phyloP scores from a whole-genome alignment of 1,140 invertebrate genomes.

The Drosophila athabasca region DNA sequence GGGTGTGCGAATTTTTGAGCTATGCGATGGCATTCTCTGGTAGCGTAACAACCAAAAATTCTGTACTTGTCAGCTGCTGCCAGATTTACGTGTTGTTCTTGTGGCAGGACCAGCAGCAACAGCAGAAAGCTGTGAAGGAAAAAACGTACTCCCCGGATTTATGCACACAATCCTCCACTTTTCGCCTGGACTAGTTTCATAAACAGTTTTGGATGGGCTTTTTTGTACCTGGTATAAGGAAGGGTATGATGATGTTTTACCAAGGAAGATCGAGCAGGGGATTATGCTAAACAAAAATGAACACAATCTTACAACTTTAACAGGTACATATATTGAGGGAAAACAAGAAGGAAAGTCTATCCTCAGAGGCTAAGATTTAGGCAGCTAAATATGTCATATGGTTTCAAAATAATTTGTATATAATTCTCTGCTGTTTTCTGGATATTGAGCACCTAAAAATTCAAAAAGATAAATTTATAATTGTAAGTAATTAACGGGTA shows the following conservation, averaged over 20 bases:
- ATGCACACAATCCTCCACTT: conserved; percentile 29
- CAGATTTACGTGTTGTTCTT: conserved; percentile 78
- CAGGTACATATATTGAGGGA: too few species aligned
- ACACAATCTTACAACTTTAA: too few species aligned
- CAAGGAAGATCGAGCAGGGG: too few species aligned
- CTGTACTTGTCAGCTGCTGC: conserved; percentile 65
- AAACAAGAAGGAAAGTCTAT: too few species aligned
- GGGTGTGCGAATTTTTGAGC: conserved; percentile 60
- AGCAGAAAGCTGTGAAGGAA: conserved; percentile 10
- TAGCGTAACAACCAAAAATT: conserved; percentile 55
- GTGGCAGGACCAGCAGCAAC: conserved; percentile 39
- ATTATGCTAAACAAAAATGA: too few species aligned
- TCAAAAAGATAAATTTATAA: too few species aligned
- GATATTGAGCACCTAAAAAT: too few species aligned
- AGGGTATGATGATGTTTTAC: not conserved
- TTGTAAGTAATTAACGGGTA: too few species aligned
- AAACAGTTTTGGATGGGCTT: conserved; percentile 54
- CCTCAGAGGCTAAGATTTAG: too few species aligned
- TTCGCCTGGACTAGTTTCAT: conserved; percentile 61
- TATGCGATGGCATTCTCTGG: conserved; percentile 41
- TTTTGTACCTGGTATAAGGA: not conserved
- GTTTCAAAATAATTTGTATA: too few species aligned
- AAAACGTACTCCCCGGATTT: conserved; percentile 13
- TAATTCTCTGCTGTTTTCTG: too few species aligned
- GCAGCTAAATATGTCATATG: too few species aligned